phyloP scores from a whole-genome alignment of 2,113 vertebrate species.

The Tapirus terrestris region DNA sequence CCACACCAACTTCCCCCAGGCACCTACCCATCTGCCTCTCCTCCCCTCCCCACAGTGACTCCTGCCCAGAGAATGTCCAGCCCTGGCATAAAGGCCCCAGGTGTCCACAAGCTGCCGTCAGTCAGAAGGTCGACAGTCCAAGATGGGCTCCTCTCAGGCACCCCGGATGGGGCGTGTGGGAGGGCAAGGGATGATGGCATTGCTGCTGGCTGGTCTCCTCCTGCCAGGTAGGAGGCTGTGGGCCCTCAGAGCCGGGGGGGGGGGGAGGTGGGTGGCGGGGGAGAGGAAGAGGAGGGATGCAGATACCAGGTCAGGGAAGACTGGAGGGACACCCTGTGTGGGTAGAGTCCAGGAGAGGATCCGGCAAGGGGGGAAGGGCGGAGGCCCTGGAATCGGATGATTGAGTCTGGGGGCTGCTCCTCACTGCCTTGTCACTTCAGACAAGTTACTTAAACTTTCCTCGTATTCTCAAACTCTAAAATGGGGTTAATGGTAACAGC shows the following conservation, averaged over 20 bases:
- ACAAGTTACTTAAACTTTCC: background rate
- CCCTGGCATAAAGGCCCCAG: constrained; percentile 74
- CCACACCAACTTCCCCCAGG: constrained; percentile 74
- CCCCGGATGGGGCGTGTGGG: constrained; percentile 57
- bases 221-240: constrained; percentile 72
- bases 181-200: constrained; percentile 31
- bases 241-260: background rate
- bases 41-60: constrained; percentile 74
- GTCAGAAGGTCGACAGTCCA: constrained; percentile 32
- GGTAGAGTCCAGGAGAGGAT: background rate
- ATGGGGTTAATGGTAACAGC: background rate
- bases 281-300: background rate
- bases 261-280: background rate
- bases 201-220: constrained; percentile 65
- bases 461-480: background rate
- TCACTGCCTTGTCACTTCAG: background rate
- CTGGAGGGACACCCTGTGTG: background rate
- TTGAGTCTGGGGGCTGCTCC: background rate
- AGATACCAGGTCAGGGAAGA: background rate
- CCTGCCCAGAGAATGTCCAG: constrained; percentile 77
- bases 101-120: constrained; percentile 41
- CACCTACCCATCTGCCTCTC: constrained; percentile 5
- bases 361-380: background rate
- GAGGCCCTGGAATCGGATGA: background rate
- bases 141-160: constrained; percentile 63